Evolutionary conservation across 2,797 vertebrate genomes (phyloP).

Genomic region (Enteromius treurensis): DNA sequence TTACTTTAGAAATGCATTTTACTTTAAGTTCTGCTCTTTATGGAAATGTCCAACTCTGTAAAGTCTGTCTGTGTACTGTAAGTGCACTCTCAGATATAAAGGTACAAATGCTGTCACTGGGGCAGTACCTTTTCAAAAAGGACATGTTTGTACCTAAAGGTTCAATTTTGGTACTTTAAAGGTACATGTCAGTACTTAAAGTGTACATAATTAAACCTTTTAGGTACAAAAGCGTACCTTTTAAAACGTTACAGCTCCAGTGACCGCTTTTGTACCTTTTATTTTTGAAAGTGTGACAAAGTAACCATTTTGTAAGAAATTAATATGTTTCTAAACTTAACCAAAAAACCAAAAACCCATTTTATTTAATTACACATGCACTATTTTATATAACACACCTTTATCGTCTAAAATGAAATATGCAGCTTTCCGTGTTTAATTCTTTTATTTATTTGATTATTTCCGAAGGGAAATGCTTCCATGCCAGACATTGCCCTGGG

Average conservation of each 20-base stretch:
- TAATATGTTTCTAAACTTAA: neutral
- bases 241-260: no score
- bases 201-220: no score
- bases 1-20: neutral
- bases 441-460: neutral
- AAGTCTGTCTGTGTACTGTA: neutral
- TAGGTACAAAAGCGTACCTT: no score
- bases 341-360: neutral
- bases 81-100: neutral
- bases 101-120: no score
- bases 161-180: no score
- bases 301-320: neutral
- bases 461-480: neutral
- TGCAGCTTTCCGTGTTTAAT: slow-evolving; percentile 7
- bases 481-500: slow-evolving; percentile 13
- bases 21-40: neutral
- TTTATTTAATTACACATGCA: neutral
- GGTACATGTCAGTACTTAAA: no score
- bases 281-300: neutral
- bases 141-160: no score
- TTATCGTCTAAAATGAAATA: neutral
- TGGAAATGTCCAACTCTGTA: neutral
- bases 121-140: no score
- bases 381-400: neutral
- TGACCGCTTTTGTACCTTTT: no score